Evolutionary conservation across 2,888 invertebrate genomes (phyloP).

Genomic region (Alentia gelatinosa): DNA sequence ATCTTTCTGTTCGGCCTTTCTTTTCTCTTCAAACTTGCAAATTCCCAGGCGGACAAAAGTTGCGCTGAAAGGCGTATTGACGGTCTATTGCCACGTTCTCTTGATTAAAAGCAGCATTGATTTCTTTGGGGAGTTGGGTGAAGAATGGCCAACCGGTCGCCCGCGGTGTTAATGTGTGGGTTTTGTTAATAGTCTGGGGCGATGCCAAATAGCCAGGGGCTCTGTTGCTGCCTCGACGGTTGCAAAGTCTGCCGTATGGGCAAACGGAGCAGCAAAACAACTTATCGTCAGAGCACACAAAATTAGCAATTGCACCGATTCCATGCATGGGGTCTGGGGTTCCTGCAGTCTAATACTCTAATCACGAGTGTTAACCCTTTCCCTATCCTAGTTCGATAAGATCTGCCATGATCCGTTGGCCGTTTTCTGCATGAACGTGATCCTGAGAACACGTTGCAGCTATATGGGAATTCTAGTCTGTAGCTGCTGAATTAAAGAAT

Average conservation of each 20-base stretch:
- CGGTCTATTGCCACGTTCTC: not conserved
- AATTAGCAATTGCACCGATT: not conserved
- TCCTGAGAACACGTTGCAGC: no score
- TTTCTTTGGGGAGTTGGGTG: conserved; percentile 32
- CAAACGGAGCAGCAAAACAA: not conserved
- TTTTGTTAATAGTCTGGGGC: conserved; percentile 8
- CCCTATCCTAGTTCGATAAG: no score
- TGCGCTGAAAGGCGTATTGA: not conserved
- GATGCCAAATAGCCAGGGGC: not conserved
- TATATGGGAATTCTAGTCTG: no score
- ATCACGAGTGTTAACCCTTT: no score
- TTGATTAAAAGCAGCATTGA: conserved; percentile 5
- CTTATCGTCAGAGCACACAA: not conserved
- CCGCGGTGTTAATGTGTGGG: not conserved
- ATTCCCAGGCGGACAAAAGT: conserved; percentile 3
- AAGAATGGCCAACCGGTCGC: not conserved
- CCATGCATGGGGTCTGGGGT: no score
- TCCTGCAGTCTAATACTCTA: no score
- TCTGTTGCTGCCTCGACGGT: no score
- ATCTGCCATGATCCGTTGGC: no score
- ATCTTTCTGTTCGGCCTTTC: not conserved
- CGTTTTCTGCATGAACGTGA: no score
- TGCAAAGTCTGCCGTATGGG: not conserved
- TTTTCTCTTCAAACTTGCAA: not conserved
- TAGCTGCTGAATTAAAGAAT: no score